Base-by-base conservation (phyloP, 2,888 invertebrate species). In the Crematogaster levior region DNA sequence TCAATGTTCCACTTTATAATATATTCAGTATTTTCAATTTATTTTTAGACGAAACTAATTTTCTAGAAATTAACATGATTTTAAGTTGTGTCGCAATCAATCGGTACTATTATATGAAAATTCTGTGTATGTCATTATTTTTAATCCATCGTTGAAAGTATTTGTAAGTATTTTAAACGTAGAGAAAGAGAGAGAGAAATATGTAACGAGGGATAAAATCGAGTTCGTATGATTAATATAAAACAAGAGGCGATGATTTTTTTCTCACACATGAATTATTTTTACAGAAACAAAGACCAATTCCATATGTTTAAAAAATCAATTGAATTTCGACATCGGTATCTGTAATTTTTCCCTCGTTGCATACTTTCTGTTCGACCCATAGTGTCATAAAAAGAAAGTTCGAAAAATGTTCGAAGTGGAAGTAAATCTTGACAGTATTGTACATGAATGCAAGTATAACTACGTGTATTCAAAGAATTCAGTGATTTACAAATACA, bases 21-120 rank as follows among this genome's bases (percentile, higher is more conserved):
- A 83, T 61, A 74, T 79, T 37, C 83, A 87, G 88, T 88, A 87
- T 85, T 89, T 53, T 40, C 66, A 56, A 84, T 75, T 84, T 81
- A 79, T 88, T 84, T 65, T 75, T 61, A 83, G 72, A 84, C 43
- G 21, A 70, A 58, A 73, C 37, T 86, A 85, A 82, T 61, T 80
- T 86, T 84, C 66, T 73, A 81, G 74, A 82, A 86, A 77, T 43
- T 66, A 66, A 86, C 83, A 60, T 51, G 43, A 56, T 18, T 46
- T 66, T 82, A 68, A 73, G 80, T 88, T 84, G 68, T 70, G 72
- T 48, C 70, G 51, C 82, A 66, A 61, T 83, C 84, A 60, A 73
- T 83, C 24, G 21, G 30, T 87, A 66, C 65, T 60, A 81, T 53
- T 73, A 15, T n/a, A 30, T 15, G 15, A 34, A 53, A 77, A 43